Evolutionary conservation across 2,888 invertebrate species (phyloP).

Genomic region (Alsophila aescularia): DNA sequence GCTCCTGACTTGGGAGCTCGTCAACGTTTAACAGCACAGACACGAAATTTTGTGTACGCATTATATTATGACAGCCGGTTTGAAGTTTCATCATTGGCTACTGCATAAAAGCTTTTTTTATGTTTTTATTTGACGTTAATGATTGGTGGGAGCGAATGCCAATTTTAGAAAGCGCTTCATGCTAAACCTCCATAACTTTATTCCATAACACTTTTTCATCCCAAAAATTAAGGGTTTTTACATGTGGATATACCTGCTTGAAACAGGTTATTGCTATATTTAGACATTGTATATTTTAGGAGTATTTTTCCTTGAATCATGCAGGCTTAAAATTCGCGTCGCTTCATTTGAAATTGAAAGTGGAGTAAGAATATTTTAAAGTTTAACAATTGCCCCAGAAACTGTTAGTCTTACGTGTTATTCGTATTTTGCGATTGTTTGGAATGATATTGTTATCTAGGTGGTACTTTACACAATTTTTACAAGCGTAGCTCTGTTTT

Average conservation of each 20-base stretch:
- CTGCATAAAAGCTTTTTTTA: too few species aligned
- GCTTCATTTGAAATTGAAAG: background rate
- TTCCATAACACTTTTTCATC: background rate
- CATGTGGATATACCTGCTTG: background rate
- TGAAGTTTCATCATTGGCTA: too few species aligned
- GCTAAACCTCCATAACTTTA: background rate
- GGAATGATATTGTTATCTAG: too few species aligned
- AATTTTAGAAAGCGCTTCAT: too few species aligned
- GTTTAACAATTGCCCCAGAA: background rate
- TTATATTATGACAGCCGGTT: too few species aligned
- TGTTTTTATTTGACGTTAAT: too few species aligned
- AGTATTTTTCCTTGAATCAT: conserved; percentile 14
- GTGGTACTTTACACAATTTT: too few species aligned
- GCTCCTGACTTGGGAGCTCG: too few species aligned
- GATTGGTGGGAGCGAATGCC: too few species aligned
- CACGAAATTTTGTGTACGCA: too few species aligned
- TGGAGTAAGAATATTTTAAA: background rate
- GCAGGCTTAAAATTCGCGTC: background rate
- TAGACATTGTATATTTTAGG: background rate
- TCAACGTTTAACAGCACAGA: too few species aligned
- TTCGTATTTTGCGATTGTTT: background rate
- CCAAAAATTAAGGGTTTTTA: background rate
- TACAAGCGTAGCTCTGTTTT: too few species aligned
- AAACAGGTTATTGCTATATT: conserved; percentile 5
- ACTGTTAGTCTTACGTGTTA: background rate